A percentile compares a stretch with the other conserved stretches of the same genome.
Conservation (phyloP, 2,797 vertebrate genomes). For the Xenopus petersii region DNA sequence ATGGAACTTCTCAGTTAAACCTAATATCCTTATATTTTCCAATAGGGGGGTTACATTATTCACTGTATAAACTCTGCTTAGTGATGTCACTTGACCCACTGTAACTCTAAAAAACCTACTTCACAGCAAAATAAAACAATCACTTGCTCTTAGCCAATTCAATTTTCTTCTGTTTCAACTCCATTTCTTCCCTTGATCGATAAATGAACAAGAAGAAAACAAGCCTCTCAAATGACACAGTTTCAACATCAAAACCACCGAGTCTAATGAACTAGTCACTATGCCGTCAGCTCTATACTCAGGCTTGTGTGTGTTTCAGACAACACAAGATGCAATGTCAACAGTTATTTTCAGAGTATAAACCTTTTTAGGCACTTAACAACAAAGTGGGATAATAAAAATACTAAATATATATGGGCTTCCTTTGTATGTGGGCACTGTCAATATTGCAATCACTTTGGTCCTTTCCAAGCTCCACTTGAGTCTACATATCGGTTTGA, state of each 20-base stretch:
- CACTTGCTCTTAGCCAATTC: neutral
- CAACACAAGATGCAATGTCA: constrained; percentile 12
- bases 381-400: neutral
- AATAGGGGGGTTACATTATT: no score
- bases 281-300: constrained; percentile 22
- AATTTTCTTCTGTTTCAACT: neutral
- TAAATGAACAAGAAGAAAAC: constrained; percentile 34
- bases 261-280: constrained; percentile 33
- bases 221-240: constrained; percentile 31
- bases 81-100: no score
- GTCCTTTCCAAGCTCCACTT: neutral
- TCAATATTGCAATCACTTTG: constrained; percentile 3
- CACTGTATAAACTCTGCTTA: no score
- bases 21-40: no score
- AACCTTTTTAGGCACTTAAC: constrained; percentile 11
- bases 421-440: neutral
- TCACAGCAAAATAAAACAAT: constrained; percentile 38
- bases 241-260: constrained; percentile 23
- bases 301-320: constrained; percentile 4
- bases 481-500: constrained; percentile 1
- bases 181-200: constrained; percentile 14
- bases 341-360: neutral
- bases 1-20: no score
- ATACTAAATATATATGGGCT: constrained; percentile 2
- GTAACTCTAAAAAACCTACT: no score